These are phyloP conservation scores for Lerema accius DNA, from an alignment of 1,140 invertebrate genomes.

Conservation along the genomic window DNA sequence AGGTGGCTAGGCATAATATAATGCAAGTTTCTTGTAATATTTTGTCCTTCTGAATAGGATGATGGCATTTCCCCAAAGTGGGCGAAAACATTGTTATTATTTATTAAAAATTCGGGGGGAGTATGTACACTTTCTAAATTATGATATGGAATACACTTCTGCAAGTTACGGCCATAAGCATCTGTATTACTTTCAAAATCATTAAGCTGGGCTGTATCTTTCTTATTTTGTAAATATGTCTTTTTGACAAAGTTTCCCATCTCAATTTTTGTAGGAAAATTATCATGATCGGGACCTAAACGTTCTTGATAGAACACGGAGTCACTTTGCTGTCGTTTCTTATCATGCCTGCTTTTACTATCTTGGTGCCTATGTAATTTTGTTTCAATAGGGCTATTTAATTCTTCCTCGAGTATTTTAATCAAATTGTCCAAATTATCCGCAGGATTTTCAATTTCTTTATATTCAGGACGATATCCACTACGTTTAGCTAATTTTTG, in stretches of 20 bases:
- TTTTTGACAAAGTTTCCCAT: conserved; percentile 50
- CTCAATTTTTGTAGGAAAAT: conserved; percentile 46
- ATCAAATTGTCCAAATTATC: conserved; percentile 65
- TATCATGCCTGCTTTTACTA: conserved; percentile 27
- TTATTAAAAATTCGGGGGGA: conserved; percentile 12
- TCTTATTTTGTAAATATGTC: conserved; percentile 41
- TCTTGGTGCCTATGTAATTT: conserved; percentile 22
- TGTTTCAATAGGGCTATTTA: conserved; percentile 50
- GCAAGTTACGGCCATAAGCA: conserved; percentile 46
- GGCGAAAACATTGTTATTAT: conserved; percentile 1
- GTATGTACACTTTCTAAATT: conserved; percentile 28
- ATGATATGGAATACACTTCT: conserved; percentile 39
- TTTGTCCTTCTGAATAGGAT: conserved; percentile 2
- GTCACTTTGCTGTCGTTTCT: conserved; percentile 32
- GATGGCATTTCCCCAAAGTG: conserved; percentile 5
- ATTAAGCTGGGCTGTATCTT: conserved; percentile 27
- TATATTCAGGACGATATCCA: conserved; percentile 34
- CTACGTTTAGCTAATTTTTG: conserved; percentile 55
- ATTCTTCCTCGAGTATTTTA: conserved; percentile 70
- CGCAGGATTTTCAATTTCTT: conserved; percentile 37
- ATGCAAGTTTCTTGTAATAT: conserved; percentile 45
- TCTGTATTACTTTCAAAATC: conserved; percentile 38
- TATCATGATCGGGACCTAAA: conserved; percentile 34
- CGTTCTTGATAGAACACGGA: conserved; percentile 33
- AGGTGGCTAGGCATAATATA: conserved; percentile 41